Percentiles rank a stretch among this genome's conserved stretches.
Conservation (phyloP, 2,113 vertebrate genomes). For the Trachemys scripta region DNA sequence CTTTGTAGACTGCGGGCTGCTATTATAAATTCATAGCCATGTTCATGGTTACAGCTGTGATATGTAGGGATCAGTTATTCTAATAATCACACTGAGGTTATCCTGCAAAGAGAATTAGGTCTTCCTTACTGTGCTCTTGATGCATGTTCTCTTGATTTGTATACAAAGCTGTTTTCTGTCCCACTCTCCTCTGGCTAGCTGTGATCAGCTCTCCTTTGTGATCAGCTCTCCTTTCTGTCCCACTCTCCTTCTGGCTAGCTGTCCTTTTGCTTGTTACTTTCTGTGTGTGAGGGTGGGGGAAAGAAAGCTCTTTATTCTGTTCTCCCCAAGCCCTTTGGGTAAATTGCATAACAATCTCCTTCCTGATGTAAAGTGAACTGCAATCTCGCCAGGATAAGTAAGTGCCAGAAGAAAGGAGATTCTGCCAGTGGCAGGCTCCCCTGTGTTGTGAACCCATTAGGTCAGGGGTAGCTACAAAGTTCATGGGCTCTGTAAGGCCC, state of each 20-base stretch:
- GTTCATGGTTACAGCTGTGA: fast-evolving
- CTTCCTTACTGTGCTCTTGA: not conserved
- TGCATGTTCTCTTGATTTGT: fast-evolving
- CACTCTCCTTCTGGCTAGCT: not conserved
- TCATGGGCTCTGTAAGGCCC: not conserved
- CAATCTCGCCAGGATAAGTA: not conserved
- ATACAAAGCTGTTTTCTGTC: not conserved
- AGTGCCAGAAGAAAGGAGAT: not conserved
- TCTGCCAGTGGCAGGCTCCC: not conserved
- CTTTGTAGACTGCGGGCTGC: fast-evolving
- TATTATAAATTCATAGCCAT: not conserved
- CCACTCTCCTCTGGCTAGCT: not conserved
- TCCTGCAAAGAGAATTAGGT: fast-evolving
- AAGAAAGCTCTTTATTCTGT: not conserved
- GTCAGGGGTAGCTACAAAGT: not conserved
- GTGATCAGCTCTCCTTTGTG: not conserved
- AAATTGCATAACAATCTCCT: not conserved
- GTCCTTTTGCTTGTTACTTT: not conserved
- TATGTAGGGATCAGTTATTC: fast-evolving
- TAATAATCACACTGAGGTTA: fast-evolving
- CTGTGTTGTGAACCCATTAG: not conserved
- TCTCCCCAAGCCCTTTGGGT: not conserved
- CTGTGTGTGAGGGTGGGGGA: not conserved
- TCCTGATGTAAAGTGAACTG: not conserved
- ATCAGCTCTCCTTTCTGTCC: not conserved